Evolutionary conservation across 2,888 invertebrate species (phyloP).

Genomic region (Papilio elwesi): DNA sequence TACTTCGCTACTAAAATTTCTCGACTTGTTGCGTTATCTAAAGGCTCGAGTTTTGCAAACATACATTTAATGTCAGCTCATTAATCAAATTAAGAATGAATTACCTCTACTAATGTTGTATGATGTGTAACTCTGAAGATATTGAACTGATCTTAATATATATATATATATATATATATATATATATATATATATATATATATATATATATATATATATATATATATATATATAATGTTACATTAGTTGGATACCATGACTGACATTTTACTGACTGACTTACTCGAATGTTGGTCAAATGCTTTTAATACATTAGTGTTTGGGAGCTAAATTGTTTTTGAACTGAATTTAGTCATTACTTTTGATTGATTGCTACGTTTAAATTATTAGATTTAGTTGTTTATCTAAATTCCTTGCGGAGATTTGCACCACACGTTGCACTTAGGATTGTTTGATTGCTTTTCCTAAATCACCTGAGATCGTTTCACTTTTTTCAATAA

Average conservation of each 20-base stretch:
- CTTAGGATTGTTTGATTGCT: neutral
- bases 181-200: too few relatives aligned
- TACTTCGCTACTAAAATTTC: constrained; percentile 33
- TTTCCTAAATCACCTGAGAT: neutral
- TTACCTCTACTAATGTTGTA: neutral
- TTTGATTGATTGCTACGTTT: neutral
- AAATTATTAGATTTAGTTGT: neutral
- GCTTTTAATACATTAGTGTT: constrained; percentile 48
- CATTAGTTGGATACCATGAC: constrained; percentile 55
- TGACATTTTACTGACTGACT: constrained; percentile 66
- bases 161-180: too few relatives aligned
- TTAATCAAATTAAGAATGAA: constrained; percentile 19
- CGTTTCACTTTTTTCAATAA: neutral
- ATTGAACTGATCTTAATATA: too few relatives aligned
- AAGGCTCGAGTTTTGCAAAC: constrained; percentile 19
- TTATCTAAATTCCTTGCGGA: neutral
- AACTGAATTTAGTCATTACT: constrained; percentile 1
- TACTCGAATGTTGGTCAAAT: constrained; percentile 63
- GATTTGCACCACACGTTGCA: neutral
- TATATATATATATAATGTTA: too few relatives aligned
- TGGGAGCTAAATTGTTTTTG: constrained; percentile 8
- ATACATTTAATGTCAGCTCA: constrained; percentile 18
- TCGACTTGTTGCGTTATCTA: constrained; percentile 31
- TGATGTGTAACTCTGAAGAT: neutral
- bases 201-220: too few relatives aligned